Base-by-base conservation (phyloP, 1,140 invertebrate genomes). In the Lasioglossum baleicum region DNA sequence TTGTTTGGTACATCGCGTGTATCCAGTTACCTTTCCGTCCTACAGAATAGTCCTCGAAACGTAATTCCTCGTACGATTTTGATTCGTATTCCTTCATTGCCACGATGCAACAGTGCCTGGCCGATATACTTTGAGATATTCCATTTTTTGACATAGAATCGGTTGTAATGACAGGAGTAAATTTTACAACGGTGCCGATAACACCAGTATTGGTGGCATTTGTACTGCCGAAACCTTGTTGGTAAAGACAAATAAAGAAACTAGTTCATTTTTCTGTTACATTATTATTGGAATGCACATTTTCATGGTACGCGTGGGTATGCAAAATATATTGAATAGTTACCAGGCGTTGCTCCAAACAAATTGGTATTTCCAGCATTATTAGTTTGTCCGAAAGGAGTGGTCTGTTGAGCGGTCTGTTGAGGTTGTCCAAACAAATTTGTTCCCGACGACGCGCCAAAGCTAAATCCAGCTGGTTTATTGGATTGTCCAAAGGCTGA, bases 81-180 rank as follows among this genome's bases (percentile, higher is more conserved):
- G 90, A 93, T 90, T 99, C 98, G 93, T 99, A 99, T 89, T 99
- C 98, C 93, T 99, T 99, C 98, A 99, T 99, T 80, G 97, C 97
- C 7, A 97, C 98, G 60, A 99, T 99, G 90, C 98, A 99, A 90
- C 99, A 97, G 92, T 99, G 98, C 86, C 97, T 95, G 3, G 98
- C 99, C 76, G 95, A 97, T 81, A 99, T 98, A 75, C 94, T 98
- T 84, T 95, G 95, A 2, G 96, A 95, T 15, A 95, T 94, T 4
- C 97, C 97, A 91, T 96, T 96, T 92, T 99, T 99, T 70, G 97
- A 94, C 94, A 99, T 97, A 0, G 98, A 97, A 90, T 99, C 98
- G 0, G 96, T 97, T 22, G 98, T 98, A 66, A 95, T 96, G 0
- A 97, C 95, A 0, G 98, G 96, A 85, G 95, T 96, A 90, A 98